These are phyloP conservation scores for Chirona hameri DNA, from an alignment of 2,888 invertebrate species.

Conservation along the genomic window DNA sequence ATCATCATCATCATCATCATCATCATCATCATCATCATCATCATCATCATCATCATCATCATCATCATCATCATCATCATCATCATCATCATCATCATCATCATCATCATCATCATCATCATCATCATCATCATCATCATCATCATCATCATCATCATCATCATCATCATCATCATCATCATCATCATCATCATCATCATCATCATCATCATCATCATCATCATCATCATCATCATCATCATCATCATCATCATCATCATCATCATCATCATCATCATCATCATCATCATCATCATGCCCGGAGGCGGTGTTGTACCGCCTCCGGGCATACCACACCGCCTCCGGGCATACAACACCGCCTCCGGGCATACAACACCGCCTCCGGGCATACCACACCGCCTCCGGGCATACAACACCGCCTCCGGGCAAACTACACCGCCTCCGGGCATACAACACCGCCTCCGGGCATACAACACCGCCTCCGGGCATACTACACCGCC, in stretches of 20 bases:
- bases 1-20: slow-evolving; percentile 27
- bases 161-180: slow-evolving; percentile 22
- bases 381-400: no score
- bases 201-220: slow-evolving; percentile 22
- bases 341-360: no score
- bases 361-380: no score
- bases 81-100: slow-evolving; percentile 25
- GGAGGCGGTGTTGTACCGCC: no score
- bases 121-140: slow-evolving; percentile 34
- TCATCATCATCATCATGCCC: background rate
- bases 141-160: background rate
- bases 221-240: slow-evolving; percentile 1
- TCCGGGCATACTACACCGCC: no score
- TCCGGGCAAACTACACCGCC: no score
- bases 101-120: slow-evolving; percentile 36
- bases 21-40: background rate
- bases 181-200: slow-evolving; percentile 22
- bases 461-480: no score
- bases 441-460: no score
- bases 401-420: no score
- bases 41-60: slow-evolving; percentile 10
- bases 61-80: slow-evolving; percentile 6
- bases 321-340: no score
- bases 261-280: background rate
- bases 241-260: background rate